Conservation (phyloP, 2,797 vertebrate genomes). For the Hozukius guyotensis region DNA sequence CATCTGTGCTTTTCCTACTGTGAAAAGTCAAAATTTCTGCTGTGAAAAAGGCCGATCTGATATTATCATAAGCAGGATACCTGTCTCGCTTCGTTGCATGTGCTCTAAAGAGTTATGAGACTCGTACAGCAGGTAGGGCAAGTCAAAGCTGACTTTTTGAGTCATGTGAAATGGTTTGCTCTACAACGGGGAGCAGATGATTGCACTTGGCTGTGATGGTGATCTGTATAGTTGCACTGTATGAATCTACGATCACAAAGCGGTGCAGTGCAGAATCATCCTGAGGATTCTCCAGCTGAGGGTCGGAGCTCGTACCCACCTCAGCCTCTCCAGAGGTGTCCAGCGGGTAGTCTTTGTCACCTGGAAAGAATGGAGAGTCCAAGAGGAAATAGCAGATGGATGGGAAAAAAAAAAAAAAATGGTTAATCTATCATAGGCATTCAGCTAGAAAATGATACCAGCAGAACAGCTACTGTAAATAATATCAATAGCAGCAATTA, state of each 20-base stretch:
- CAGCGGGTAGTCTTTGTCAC: slow-evolving; percentile 67
- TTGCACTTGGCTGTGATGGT: slow-evolving; percentile 75
- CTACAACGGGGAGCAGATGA: slow-evolving; percentile 66
- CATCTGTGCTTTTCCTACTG: not conserved
- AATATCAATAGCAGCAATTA: not conserved
- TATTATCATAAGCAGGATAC: not conserved
- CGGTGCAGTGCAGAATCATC: slow-evolving; percentile 63
- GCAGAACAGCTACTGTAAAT: not conserved
- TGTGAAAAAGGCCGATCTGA: not conserved
- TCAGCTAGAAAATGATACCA: not conserved
- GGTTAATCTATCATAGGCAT: not conserved
- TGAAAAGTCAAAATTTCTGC: not conserved
- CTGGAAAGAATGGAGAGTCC: slow-evolving; percentile 41
- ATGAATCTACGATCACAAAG: slow-evolving; percentile 38
- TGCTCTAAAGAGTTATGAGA: not conserved
- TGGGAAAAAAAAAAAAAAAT: not conserved
- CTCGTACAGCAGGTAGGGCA: not conserved
- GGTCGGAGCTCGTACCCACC: not conserved
- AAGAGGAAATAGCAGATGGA: not conserved
- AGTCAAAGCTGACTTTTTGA: slow-evolving; percentile 60
- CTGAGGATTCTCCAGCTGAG: slow-evolving; percentile 14
- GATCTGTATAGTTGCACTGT: slow-evolving; percentile 50
- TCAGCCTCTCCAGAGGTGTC: slow-evolving; percentile 8
- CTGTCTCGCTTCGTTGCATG: not conserved
- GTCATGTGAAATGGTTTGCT: not conserved